A percentile compares a stretch with the other conserved stretches of the same genome.
phyloP scores from a whole-genome alignment of 2,888 invertebrate genomes.

The Trachelus iudaicus region DNA sequence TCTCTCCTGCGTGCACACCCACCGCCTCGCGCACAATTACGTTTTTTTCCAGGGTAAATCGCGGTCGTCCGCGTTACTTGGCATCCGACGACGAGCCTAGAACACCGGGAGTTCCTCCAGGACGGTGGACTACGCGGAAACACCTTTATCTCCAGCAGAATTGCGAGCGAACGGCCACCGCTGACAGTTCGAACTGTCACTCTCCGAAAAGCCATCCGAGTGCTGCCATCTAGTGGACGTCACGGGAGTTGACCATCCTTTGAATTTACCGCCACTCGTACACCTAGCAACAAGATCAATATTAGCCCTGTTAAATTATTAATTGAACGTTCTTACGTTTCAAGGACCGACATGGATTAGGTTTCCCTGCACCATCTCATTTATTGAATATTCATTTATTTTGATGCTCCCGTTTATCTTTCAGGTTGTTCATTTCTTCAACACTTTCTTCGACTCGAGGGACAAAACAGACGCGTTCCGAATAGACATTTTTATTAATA shows the following conservation, averaged over 20 bases:
- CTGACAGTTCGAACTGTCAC: conserved; percentile 56
- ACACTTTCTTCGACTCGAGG: background rate
- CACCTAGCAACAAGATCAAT: conserved; percentile 55
- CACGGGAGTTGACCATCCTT: background rate
- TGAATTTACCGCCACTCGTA: conserved; percentile 17
- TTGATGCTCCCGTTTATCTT: background rate
- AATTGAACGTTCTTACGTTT: background rate
- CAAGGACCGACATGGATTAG: background rate
- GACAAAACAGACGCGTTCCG: background rate
- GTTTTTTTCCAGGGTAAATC: conserved; percentile 20
- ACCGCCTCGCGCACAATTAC: conserved; percentile 36
- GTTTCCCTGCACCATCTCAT: background rate
- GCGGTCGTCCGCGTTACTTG: background rate
- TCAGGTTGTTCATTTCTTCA: background rate
- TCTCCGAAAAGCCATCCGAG: conserved; percentile 14
- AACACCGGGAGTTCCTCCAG: background rate
- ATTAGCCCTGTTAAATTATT: conserved; percentile 16
- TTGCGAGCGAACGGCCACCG: conserved; percentile 41
- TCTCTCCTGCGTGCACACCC: conserved; percentile 61
- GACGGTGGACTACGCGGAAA: conserved; percentile 17
- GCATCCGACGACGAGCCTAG: background rate
- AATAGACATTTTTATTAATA: conserved; percentile 7
- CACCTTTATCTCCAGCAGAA: conserved; percentile 47
- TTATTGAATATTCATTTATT: background rate
- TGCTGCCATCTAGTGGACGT: conserved; percentile 37